Evolutionary conservation across 2,888 invertebrate species (phyloP), one percentile per base, ranked within the genome.

Genomic region (Noctua fimbriata): DNA sequence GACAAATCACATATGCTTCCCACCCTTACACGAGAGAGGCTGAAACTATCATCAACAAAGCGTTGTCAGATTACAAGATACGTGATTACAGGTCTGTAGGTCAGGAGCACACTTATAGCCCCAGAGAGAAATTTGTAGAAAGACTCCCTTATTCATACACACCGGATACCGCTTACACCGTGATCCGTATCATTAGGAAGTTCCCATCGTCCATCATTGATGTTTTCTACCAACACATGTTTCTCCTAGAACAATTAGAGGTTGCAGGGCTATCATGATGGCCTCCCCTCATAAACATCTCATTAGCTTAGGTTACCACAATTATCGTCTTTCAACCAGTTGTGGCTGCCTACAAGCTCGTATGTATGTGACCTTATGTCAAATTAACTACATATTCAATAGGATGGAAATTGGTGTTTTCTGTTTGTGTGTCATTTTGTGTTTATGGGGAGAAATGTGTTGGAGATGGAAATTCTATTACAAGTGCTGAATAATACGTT

Each of bases 321-420:
- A 81, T 79, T 86, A 88, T 88, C 88, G 75, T 83, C 82, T 89
- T 87, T 82, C 88, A 87, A 87, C 89, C 82, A 79, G 88, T 87
- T 87, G 44, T n/a, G 14, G 14, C 21, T 65, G 18, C 9, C 7
- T 66, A 72, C 67, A 82, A 65, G 66, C 67, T 63, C 72, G n/a
- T 66, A 32, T 69, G 84, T 85, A 79, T 81, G 75, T 87, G 87
- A 85, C 85, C 82, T 87, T 76, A 79, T 82, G 87, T 85, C 89
- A 85, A 88, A 85, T 87, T 84, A 87, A 82, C 78, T 88, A 79
- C 77, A n/a, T 76, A 58, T 81, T 73, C 55, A 77, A 77, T 76
- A 60, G 49, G 24, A 79, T 80, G 84, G 52, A 69, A 79, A 80
- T 73, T 76, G 60, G 63, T 71, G 41, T 69, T 84, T 80, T 84